A percentile compares a stretch with the other conserved stretches of the same genome.
Evolutionary conservation across 2,888 invertebrate genomes (phyloP).

Genomic region (Hyalella azteca): DNA sequence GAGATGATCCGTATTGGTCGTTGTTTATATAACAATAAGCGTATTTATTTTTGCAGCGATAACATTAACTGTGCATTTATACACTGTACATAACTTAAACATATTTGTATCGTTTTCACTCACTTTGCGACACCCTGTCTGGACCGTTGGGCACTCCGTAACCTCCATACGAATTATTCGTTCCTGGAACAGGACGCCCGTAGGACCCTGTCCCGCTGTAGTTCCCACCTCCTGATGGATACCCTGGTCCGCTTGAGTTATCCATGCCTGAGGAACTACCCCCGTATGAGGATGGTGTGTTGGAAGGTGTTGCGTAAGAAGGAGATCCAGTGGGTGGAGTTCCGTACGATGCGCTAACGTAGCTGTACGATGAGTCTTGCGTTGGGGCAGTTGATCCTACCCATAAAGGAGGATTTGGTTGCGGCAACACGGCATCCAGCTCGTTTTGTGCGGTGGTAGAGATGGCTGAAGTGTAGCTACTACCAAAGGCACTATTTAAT

Average conservation of each 20-base stretch:
- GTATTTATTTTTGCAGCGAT: too few species aligned
- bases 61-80: too few species aligned
- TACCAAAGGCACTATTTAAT: neutral
- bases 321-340: neutral
- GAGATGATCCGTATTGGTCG: too few species aligned
- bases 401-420: neutral
- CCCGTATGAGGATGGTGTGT: neutral
- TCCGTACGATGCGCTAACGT: neutral
- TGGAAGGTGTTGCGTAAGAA: neutral
- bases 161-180: neutral
- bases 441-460: constrained; percentile 6
- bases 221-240: neutral
- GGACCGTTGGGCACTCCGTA: neutral
- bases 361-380: neutral
- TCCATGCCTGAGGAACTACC: neutral
- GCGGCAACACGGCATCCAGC: neutral
- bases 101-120: neutral
- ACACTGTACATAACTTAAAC: neutral
- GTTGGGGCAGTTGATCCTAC: constrained; percentile 14
- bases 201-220: neutral
- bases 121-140: constrained; percentile 1
- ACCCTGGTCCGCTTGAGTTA: neutral
- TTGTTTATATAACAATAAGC: too few species aligned
- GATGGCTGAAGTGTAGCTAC: neutral
- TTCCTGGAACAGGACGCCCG: neutral